These are phyloP conservation scores for Cotesia chilonis DNA, from an alignment of 1,140 invertebrate genomes.

Conservation along the genomic window DNA sequence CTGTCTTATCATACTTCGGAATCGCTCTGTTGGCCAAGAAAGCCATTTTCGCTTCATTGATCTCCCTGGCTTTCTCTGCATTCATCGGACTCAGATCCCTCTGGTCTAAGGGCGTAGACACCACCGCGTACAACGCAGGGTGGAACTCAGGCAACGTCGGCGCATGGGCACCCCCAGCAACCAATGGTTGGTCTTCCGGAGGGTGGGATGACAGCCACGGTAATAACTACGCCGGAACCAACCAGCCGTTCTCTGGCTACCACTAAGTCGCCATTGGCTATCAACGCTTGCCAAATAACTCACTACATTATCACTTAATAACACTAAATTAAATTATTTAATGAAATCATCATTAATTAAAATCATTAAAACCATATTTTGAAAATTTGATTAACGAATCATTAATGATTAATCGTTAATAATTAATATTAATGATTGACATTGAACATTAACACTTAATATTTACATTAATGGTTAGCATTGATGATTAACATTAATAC, in stretches of 20 bases:
- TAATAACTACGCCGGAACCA: slow-evolving; percentile 37
- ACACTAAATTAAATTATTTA: not conserved
- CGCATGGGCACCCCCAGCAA: slow-evolving; percentile 50
- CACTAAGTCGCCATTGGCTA: slow-evolving; percentile 42
- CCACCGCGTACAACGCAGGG: slow-evolving; percentile 55
- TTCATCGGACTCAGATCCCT: slow-evolving; percentile 69
- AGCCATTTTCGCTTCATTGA: slow-evolving; percentile 70
- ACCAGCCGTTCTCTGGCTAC: slow-evolving; percentile 43
- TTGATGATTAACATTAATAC: too few species aligned
- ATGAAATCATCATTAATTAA: not conserved
- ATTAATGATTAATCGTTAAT: too few species aligned
- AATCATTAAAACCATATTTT: too few species aligned
- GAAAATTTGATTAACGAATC: too few species aligned
- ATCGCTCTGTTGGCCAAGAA: slow-evolving; percentile 74
- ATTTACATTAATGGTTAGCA: too few species aligned
- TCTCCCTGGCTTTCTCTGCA: slow-evolving; percentile 72
- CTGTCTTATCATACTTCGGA: slow-evolving; percentile 69
- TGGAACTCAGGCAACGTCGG: slow-evolving; percentile 51
- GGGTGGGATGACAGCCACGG: slow-evolving; percentile 41
- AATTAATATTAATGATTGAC: too few species aligned
- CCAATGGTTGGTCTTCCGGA: slow-evolving; percentile 57
- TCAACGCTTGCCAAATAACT: not conserved
- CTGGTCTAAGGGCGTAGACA: slow-evolving; percentile 57
- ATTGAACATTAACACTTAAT: too few species aligned
- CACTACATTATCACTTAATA: slow-evolving; percentile 17